Percentiles rank a stretch among this genome's conserved stretches.
phyloP scores from a whole-genome alignment of 2,888 invertebrate species.

The Cacoxenus indagator region DNA sequence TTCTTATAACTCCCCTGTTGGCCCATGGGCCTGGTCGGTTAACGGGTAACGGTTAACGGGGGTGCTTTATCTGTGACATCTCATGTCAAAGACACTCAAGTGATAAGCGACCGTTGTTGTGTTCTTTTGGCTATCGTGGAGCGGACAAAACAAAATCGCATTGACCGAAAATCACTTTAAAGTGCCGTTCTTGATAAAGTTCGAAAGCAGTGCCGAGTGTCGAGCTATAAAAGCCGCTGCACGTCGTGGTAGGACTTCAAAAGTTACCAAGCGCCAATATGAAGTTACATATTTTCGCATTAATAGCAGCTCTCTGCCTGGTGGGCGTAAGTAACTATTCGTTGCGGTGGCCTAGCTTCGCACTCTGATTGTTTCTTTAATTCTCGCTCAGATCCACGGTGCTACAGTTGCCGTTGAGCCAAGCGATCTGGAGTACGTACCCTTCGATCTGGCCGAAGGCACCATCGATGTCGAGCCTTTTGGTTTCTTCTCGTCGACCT shows the following conservation, averaged over 20 bases:
- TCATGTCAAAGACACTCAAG: too few relatives aligned
- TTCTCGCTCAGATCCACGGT: slow-evolving; percentile 39
- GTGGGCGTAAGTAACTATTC: slow-evolving; percentile 40
- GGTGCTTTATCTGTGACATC: too few relatives aligned
- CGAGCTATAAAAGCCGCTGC: background rate
- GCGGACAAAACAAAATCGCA: too few relatives aligned
- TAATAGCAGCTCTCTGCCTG: slow-evolving; percentile 46
- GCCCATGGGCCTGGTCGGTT: too few relatives aligned
- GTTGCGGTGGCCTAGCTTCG: background rate
- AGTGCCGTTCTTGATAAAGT: too few relatives aligned
- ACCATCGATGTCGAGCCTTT: slow-evolving; percentile 30
- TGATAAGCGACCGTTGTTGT: too few relatives aligned
- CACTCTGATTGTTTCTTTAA: background rate
- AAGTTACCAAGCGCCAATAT: slow-evolving; percentile 33
- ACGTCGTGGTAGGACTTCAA: background rate
- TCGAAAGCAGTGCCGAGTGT: too few relatives aligned
- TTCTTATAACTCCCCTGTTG: too few relatives aligned
- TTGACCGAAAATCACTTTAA: too few relatives aligned
- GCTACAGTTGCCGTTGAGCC: slow-evolving; percentile 24
- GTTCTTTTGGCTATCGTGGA: too few relatives aligned
- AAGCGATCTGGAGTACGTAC: slow-evolving; percentile 19
- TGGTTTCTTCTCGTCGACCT: slow-evolving; percentile 12
- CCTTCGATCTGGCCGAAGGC: slow-evolving; percentile 25
- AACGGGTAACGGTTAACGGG: too few relatives aligned
- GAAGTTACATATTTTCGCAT: slow-evolving; percentile 46